Conservation (phyloP, 1,140 invertebrate species). For the Lordiphosa clarofinis region DNA sequence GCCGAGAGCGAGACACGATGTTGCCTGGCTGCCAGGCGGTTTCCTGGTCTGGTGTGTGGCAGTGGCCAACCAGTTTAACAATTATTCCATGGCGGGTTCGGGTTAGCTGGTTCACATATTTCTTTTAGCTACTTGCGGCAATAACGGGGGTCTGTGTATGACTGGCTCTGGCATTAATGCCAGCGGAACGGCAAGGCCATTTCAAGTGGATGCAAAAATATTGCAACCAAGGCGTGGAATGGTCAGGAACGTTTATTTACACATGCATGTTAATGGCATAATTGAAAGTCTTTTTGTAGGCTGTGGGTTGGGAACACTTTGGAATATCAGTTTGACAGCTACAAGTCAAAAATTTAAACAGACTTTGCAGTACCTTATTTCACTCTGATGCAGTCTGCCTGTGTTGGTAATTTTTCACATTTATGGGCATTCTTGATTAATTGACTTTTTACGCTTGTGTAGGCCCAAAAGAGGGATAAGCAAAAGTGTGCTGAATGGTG, state of each 20-base stretch:
- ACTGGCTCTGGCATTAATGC: slow-evolving; percentile 44
- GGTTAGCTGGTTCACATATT: slow-evolving; percentile 7
- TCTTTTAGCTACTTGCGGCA: slow-evolving; percentile 23
- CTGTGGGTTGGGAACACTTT: no score
- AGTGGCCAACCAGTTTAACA: slow-evolving; percentile 46
- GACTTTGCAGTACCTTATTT: slow-evolving; percentile 22
- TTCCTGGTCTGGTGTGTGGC: slow-evolving; percentile 42
- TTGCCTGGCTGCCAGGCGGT: slow-evolving; percentile 10
- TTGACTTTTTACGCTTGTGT: slow-evolving; percentile 30
- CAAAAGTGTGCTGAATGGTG: slow-evolving; percentile 5
- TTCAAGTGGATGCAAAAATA: slow-evolving; percentile 20
- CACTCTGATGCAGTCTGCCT: slow-evolving; percentile 32
- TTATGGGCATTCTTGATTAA: slow-evolving; percentile 61
- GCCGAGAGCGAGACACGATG: neutral
- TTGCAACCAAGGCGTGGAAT: slow-evolving; percentile 18
- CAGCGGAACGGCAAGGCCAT: slow-evolving; percentile 55
- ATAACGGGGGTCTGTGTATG: slow-evolving; percentile 44
- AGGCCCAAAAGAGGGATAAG: slow-evolving; percentile 16
- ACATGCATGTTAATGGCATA: slow-evolving; percentile 6
- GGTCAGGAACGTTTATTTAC: slow-evolving; percentile 9
- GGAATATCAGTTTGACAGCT: no score
- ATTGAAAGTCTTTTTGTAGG: no score
- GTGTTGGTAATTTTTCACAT: slow-evolving; percentile 62
- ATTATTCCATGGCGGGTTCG: slow-evolving; percentile 16
- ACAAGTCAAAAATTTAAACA: neutral